These are phyloP conservation scores for Petrosia ficiformis DNA, from an alignment of 37 sponge, comb jelly and placozoan genomes.

Conservation along the genomic window DNA sequence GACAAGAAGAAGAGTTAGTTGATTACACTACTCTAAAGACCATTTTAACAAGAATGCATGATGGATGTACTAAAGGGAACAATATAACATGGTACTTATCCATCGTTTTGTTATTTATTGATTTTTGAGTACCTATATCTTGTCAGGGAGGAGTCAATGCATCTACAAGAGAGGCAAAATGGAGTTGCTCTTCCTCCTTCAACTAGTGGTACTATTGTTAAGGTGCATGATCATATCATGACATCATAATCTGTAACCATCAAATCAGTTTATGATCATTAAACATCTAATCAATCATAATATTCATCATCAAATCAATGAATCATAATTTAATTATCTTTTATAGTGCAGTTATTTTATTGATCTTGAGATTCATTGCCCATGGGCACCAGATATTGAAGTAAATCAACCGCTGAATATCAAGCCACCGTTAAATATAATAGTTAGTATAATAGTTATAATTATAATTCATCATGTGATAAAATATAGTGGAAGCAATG, in stretches of 20 bases:
- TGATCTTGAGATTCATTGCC: constrained; percentile 67
- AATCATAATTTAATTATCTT: background rate
- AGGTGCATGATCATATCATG: constrained; percentile 10
- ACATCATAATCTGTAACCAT: no score
- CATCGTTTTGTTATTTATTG: no score
- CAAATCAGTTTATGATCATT: no score
- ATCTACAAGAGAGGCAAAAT: no score
- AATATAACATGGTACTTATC: background rate
- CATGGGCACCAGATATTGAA: constrained; percentile 79
- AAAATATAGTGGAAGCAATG: constrained; percentile 59
- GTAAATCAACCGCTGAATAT: constrained; percentile 51
- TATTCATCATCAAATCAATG: background rate
- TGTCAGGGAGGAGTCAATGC: no score
- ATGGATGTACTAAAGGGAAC: no score
- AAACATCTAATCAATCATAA: background rate
- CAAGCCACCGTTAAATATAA: constrained; percentile 31
- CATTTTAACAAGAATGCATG: no score
- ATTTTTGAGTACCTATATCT: no score
- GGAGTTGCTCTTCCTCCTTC: constrained; percentile 19
- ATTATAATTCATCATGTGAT: no score
- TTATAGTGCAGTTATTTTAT: constrained; percentile 70
- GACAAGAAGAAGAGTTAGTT: background rate
- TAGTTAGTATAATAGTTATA: no score
- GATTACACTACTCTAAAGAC: background rate
- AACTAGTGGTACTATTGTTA: constrained; percentile 33